Percentiles rank a stretch among this genome's conserved stretches.
These are phyloP conservation scores for Drosophila baimaii DNA, from an alignment of 1,140 invertebrate genomes.

Conservation along the genomic window DNA sequence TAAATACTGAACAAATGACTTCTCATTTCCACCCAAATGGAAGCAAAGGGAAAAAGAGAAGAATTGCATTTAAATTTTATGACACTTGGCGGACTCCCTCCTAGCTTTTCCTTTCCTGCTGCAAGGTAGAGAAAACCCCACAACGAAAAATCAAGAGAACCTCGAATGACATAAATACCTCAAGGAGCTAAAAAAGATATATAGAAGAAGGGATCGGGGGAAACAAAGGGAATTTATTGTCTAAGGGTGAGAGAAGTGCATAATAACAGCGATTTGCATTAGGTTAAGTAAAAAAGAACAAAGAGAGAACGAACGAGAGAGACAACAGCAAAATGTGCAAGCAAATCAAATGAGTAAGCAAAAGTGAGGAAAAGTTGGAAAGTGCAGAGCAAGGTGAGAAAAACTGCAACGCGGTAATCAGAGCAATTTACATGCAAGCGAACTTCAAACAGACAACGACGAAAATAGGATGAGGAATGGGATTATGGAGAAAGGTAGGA, in stretches of 20 bases:
- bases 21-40: slow-evolving; percentile 68
- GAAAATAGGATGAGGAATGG: slow-evolving; percentile 29
- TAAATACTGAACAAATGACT: slow-evolving; percentile 65
- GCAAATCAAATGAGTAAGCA: slow-evolving; percentile 80
- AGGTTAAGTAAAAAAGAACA: slow-evolving; percentile 60
- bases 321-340: slow-evolving; percentile 61
- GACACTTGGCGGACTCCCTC: slow-evolving; percentile 29
- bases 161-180: slow-evolving; percentile 60
- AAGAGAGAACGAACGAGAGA: slow-evolving; percentile 39
- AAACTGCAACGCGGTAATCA: slow-evolving; percentile 79
- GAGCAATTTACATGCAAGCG: slow-evolving; percentile 81
- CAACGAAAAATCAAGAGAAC: slow-evolving; percentile 16
- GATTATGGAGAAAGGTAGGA: slow-evolving; percentile 16
- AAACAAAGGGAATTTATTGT: slow-evolving; percentile 32
- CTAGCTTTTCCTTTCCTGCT: slow-evolving; percentile 37
- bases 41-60: slow-evolving; percentile 3
- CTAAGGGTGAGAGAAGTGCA: slow-evolving; percentile 60
- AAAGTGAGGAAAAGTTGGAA: slow-evolving; percentile 32
- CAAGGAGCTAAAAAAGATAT: slow-evolving; percentile 44
- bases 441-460: slow-evolving; percentile 73
- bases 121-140: slow-evolving; percentile 28
- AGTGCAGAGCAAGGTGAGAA: slow-evolving; percentile 14
- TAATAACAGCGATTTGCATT: slow-evolving; percentile 80
- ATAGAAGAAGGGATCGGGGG: slow-evolving; percentile 2
- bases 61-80: slow-evolving; percentile 74